Conservation (phyloP, 2,888 invertebrate species). For the Parasteatoda lunata region DNA sequence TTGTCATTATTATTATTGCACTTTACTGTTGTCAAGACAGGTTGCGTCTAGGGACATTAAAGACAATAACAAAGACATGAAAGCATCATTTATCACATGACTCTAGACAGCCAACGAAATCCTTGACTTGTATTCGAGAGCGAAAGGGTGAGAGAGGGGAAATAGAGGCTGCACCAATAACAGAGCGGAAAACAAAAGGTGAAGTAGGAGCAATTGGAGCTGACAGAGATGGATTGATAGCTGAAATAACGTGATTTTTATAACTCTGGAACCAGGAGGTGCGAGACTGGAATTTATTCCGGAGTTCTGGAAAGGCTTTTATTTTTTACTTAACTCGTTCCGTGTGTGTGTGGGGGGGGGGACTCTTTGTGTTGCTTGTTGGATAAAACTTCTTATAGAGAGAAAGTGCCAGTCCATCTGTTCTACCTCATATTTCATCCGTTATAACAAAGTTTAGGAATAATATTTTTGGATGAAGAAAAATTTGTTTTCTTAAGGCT, state of each 20-base stretch:
- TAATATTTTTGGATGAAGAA: not conserved
- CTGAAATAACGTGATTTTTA: conserved; percentile 42
- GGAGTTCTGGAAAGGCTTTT: not conserved
- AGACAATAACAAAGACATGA: conserved; percentile 35
- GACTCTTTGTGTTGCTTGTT: conserved; percentile 9
- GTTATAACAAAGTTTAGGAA: not conserved
- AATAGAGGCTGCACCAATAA: not conserved
- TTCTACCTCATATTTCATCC: conserved; percentile 18
- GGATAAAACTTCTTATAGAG: conserved; percentile 16
- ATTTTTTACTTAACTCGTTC: conserved; percentile 6
- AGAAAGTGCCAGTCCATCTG: conserved; percentile 20
- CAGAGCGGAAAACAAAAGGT: conserved; percentile 40
- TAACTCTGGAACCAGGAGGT: conserved; percentile 1
- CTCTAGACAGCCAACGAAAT: conserved; percentile 43
- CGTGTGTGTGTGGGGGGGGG: no score
- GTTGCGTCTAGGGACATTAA: conserved; percentile 25
- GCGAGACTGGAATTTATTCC: conserved; percentile 19
- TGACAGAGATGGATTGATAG: conserved; percentile 43
- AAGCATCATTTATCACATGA: conserved; percentile 51
- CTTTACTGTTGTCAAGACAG: not conserved
- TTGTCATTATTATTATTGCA: conserved; percentile 38
- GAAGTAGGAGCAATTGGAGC: conserved; percentile 36
- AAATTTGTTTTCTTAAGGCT: no score
- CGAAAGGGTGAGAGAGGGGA: not conserved
- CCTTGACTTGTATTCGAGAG: conserved; percentile 32